phyloP scores from a whole-genome alignment of 2,113 vertebrate genomes.

The Lophochroa leadbeateri region DNA sequence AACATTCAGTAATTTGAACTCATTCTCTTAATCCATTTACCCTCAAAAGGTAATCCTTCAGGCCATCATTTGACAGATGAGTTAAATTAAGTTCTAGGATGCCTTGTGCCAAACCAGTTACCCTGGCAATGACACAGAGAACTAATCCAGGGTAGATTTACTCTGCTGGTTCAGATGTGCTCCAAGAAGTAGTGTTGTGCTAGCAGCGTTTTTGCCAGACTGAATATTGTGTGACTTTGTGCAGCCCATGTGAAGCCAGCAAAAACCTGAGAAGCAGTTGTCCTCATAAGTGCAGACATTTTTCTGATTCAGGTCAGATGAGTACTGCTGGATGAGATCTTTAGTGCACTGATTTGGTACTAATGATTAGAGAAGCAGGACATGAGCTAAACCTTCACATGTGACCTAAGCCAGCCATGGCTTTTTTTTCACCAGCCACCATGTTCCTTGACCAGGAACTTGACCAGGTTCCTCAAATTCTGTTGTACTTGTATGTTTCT shows the following conservation, averaged over 20 bases:
- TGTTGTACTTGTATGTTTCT: background rate
- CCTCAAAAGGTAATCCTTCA: background rate
- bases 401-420: background rate
- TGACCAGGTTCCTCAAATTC: background rate
- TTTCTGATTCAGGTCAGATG: background rate
- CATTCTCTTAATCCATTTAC: background rate
- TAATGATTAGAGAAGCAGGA: background rate
- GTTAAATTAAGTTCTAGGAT: background rate
- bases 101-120: background rate
- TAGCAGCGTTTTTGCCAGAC: background rate
- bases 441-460: background rate
- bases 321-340: background rate
- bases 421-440: background rate
- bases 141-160: background rate
- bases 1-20: background rate
- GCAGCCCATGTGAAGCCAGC: background rate
- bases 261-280: background rate
- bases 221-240: background rate
- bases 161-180: background rate
- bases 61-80: fast-evolving
- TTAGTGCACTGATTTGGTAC: background rate
- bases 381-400: background rate
- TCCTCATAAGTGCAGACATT: fast-evolving
- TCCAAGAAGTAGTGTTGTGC: background rate
- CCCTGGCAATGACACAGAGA: background rate